Conservation (phyloP, 2,888 invertebrate species). For the Orchesella flavescens region DNA sequence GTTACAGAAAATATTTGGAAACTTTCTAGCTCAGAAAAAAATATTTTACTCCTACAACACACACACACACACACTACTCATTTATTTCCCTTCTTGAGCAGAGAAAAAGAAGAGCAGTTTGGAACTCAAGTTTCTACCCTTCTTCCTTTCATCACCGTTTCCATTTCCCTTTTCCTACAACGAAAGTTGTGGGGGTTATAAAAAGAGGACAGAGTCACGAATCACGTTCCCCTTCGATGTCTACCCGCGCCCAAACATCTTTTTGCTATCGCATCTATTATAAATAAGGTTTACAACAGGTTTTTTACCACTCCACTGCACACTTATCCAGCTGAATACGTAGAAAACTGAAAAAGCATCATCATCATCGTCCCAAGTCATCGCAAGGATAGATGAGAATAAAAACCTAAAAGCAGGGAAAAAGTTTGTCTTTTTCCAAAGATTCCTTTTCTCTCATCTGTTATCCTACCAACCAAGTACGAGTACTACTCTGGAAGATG, state of each 20-base stretch:
- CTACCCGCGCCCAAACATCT: background rate
- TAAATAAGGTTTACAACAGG: slow-evolving; percentile 32
- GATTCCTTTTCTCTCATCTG: too few relatives aligned
- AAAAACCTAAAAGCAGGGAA: too few relatives aligned
- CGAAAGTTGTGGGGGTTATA: background rate
- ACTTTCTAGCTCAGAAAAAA: background rate
- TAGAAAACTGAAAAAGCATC: too few relatives aligned
- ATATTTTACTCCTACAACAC: background rate
- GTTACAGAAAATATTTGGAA: slow-evolving; percentile 1
- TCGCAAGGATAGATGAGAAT: too few relatives aligned
- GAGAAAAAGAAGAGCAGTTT: background rate
- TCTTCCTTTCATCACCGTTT: background rate
- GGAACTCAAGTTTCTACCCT: background rate
- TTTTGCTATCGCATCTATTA: background rate
- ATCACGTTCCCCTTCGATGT: background rate
- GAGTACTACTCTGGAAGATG: too few relatives aligned
- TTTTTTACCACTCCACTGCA: slow-evolving; percentile 8
- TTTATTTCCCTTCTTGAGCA: background rate
- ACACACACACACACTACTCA: background rate
- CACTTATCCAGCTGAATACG: background rate
- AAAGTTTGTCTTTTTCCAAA: too few relatives aligned
- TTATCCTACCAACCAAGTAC: too few relatives aligned
- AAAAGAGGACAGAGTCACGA: background rate
- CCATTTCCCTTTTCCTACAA: background rate
- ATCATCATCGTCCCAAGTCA: too few relatives aligned